These are phyloP conservation scores for Drosophila merina DNA, from an alignment of 2,888 invertebrate species.

Conservation along the genomic window DNA sequence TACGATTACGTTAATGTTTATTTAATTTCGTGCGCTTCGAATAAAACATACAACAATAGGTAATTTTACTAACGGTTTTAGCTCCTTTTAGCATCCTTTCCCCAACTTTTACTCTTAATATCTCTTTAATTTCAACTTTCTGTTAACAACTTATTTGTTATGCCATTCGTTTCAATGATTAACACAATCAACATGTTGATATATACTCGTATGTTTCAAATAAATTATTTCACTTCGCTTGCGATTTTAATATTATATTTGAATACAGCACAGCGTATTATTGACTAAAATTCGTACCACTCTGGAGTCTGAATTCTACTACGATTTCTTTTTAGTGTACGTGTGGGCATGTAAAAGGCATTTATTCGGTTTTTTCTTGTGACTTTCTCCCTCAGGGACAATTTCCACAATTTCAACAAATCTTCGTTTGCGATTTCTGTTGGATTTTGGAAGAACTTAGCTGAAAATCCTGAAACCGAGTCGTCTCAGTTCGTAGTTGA, in stretches of 20 bases:
- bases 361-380: constrained; percentile 74
- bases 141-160: constrained; percentile 57
- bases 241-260: constrained; percentile 20
- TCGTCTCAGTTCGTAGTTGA: constrained; percentile 18
- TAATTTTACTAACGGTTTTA: constrained; percentile 38
- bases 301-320: constrained; percentile 13
- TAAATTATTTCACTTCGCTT: constrained; percentile 41
- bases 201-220: constrained; percentile 40
- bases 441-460: constrained; percentile 29
- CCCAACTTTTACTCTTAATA: constrained; percentile 7
- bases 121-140: background rate
- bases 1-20: constrained; percentile 30
- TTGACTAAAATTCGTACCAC: constrained; percentile 47
- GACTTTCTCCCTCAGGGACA: constrained; percentile 22
- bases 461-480: constrained; percentile 23
- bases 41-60: constrained; percentile 76
- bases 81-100: constrained; percentile 5
- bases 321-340: constrained; percentile 55
- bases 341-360: constrained; percentile 80
- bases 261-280: constrained; percentile 19
- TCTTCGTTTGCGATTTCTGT: constrained; percentile 1
- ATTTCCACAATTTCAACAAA: background rate
- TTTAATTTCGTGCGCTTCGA: constrained; percentile 67
- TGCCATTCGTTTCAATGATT: constrained; percentile 48
- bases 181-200: constrained; percentile 71